phyloP scores from a whole-genome alignment of 2,888 invertebrate genomes.

The Thumatha senex region DNA sequence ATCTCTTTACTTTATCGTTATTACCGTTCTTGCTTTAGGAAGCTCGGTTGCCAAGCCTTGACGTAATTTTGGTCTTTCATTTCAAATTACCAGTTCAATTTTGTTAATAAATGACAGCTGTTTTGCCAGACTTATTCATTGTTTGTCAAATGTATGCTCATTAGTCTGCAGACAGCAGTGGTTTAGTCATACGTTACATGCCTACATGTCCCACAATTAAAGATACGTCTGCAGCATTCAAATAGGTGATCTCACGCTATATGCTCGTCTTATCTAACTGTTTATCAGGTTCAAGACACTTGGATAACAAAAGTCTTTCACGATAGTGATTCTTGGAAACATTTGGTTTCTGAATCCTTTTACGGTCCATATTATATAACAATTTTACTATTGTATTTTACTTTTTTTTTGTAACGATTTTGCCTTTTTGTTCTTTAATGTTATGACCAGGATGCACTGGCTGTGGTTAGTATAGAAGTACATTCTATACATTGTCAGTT shows the following conservation, averaged over 20 bases:
- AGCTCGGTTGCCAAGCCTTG: slow-evolving; percentile 2
- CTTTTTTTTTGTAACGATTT: too few species aligned
- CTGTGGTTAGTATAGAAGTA: too few species aligned
- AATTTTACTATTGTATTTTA: too few species aligned
- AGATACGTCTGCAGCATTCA: slow-evolving; percentile 17
- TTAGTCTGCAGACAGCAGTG: slow-evolving; percentile 16
- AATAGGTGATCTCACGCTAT: slow-evolving; percentile 17
- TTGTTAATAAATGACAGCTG: slow-evolving; percentile 27
- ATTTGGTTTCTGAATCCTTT: too few species aligned
- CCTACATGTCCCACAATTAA: slow-evolving; percentile 19
- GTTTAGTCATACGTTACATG: slow-evolving; percentile 2
- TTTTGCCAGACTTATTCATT: slow-evolving; percentile 20
- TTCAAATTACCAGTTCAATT: slow-evolving; percentile 28
- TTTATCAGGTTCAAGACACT: slow-evolving; percentile 27
- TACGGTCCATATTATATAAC: too few species aligned
- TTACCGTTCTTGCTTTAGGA: slow-evolving; percentile 32
- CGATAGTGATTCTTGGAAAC: slow-evolving; percentile 3
- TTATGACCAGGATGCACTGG: too few species aligned
- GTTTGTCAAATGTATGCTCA: slow-evolving; percentile 16
- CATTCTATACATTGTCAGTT: slow-evolving; percentile 18
- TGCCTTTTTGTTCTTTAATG: too few species aligned
- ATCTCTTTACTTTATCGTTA: slow-evolving; percentile 39
- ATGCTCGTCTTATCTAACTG: slow-evolving; percentile 14
- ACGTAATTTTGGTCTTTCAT: slow-evolving; percentile 24
- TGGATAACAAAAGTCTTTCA: slow-evolving; percentile 11